Evolutionary conservation across 2,888 invertebrate species (phyloP), one percentile per base, ranked within the genome.

Genomic region (Ennomos quercinarius): DNA sequence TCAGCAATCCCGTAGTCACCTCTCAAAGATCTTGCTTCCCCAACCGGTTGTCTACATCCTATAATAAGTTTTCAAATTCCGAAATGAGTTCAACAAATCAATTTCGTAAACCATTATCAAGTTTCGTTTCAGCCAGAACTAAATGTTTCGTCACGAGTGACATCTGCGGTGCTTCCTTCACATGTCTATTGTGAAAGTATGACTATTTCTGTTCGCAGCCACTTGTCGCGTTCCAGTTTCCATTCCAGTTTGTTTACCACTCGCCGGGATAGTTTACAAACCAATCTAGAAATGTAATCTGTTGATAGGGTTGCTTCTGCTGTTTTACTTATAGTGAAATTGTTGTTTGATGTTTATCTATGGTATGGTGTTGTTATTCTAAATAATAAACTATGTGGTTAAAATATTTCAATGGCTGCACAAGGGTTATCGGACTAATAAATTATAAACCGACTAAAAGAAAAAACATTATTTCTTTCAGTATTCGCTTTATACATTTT

Each of bases 141-240:
- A 42, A 37, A 42, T 38, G 40, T 46, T 49, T 43, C 51, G 44
- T 36, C 51, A 49, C 17, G 10, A 43, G 13, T 36, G 48, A 36
- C 55, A 59, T 45, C 38, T 58, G 58, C 52, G 36, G 13, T 13
- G 43, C 38, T 48, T 58, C 50, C 48, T 44, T 43, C 52, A 49
- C 44, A 9, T 43, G 12, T 59, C 60, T 42, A 67, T 64, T 67
- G 66, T 67, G 62, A 57, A 63, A 63, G 61, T 57, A 50, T 44
- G 38, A 51, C 61, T 66, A 66, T 66, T 63, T 63, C 59, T 44
- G 60, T 56, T 27, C 46, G 50, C 35, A 12, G 45, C 51, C 56
- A 51, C 51, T 62, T 50, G 58, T 38, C 49, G 40, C 57, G 58
- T 49, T 56, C 56, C 56, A 59, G 63, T 63, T 59, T 46, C 46